Conservation (phyloP, 2,113 vertebrate genomes). For the Pampusana beccarii region DNA sequence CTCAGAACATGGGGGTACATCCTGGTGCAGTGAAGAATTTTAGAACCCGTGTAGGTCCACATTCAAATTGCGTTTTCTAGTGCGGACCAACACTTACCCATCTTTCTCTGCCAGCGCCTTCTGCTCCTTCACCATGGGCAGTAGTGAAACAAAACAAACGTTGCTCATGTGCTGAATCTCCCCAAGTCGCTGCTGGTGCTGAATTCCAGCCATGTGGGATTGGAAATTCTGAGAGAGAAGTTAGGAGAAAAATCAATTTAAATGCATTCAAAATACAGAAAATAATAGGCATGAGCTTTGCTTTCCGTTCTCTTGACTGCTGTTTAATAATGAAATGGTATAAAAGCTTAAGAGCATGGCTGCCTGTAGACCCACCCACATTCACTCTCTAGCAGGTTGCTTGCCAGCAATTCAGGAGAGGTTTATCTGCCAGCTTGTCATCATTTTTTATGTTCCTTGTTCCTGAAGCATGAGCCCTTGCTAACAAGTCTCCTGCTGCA, state of each 20-base stretch:
- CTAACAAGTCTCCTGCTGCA: background rate
- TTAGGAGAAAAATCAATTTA: background rate
- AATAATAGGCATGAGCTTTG: conserved; percentile 14
- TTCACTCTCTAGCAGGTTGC: background rate
- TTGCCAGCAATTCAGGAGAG: conserved; percentile 11
- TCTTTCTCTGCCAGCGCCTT: conserved; percentile 76
- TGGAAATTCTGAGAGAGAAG: conserved; percentile 85
- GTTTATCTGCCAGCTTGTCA: background rate
- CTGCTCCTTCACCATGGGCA: conserved; percentile 89
- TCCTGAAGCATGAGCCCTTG: background rate
- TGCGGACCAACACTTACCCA: conserved; percentile 69
- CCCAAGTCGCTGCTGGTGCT: conserved; percentile 92
- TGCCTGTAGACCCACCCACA: conserved; percentile 52
- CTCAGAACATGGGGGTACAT: background rate
- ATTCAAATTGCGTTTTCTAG: background rate
- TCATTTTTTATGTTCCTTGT: background rate
- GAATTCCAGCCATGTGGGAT: conserved; percentile 87
- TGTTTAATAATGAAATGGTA: conserved; percentile 37
- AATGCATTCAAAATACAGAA: conserved; percentile 10
- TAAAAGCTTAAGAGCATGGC: conserved; percentile 37
- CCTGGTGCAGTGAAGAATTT: background rate
- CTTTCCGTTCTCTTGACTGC: conserved; percentile 29
- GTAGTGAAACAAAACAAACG: conserved; percentile 89
- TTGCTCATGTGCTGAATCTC: conserved; percentile 94
- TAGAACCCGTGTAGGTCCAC: background rate